Evolutionary conservation across 2,888 invertebrate genomes (phyloP), one percentile per base, ranked within the genome.

Genomic region (Tipula confusa): DNA sequence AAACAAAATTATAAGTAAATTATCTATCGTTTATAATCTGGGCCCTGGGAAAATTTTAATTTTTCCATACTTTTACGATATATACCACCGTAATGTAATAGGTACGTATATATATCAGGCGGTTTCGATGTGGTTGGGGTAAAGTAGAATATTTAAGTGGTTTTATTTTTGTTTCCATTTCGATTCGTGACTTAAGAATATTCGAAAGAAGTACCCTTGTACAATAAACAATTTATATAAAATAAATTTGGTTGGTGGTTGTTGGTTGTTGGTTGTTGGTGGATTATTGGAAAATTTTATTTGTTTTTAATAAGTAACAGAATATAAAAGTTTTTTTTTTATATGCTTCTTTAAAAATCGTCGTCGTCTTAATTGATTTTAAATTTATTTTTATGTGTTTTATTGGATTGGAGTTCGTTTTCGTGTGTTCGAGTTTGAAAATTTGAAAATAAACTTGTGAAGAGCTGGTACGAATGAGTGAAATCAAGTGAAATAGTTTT

Each of bases 1-100:
- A 64, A 64, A 64, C 64, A 64, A 64, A 64, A 64, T 64, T 64
- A 64, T 64, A 64, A 64, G 64, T 64, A 64, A 64, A 64, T 64
- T 64, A 64, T 64, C 64, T 64, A 64, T 9, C 64, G 64, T 64
- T 64, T 64, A 64, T 64, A 64, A 64, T 64, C 64, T 64, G 64
- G 64, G 64, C 24, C 11, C 18, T 24, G 24, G 64, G 64, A 64
- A 64, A 64, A 9, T 64, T 18, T 43, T 43, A 43, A 43, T 43
- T 43, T 64, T 64, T 64, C 64, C 64, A 64, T 64, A 64, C 9
- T 64, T 43, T 43, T 43, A 4, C 43, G n/a, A 7, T 36, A 7
- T 9, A 36, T 2, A 7, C n/a, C n/a, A n/a, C n/a, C n/a, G n/a
- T n/a, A n/a, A n/a, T n/a, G n/a, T n/a, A n/a, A n/a, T n/a, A n/a